A percentile compares a stretch with the other conserved stretches of the same genome.
phyloP scores from a whole-genome alignment of 2,113 vertebrate species.

The Colaptes auratus region DNA sequence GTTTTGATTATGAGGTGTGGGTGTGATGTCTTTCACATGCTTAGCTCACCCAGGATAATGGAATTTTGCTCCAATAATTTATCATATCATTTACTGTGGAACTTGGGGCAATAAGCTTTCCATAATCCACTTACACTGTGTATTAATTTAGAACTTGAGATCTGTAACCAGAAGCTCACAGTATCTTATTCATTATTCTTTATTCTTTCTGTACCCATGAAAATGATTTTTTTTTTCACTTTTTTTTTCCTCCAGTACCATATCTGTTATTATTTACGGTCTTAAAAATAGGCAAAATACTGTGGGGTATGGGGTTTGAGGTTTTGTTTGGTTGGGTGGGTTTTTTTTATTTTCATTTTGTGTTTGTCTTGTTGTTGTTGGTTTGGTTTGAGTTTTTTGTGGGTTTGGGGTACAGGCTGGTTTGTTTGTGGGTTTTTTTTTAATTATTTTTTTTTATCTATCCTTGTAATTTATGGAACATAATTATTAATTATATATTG shows the following conservation, averaged over 20 bases:
- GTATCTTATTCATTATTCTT: not conserved
- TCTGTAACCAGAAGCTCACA: not conserved
- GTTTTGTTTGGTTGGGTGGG: no score
- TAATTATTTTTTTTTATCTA: not conserved
- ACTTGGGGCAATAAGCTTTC: not conserved
- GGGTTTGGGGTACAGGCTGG: no score
- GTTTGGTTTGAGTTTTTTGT: not conserved
- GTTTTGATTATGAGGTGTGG: not conserved
- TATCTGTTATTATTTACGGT: not conserved
- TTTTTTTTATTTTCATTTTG: not conserved
- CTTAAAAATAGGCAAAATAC: not conserved
- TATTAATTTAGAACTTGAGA: not conserved
- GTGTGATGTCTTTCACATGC: not conserved
- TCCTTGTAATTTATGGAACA: not conserved
- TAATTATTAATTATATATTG: not conserved
- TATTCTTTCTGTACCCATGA: not conserved
- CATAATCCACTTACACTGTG: not conserved
- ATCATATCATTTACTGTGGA: not conserved
- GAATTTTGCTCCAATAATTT: not conserved
- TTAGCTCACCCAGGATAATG: not conserved
- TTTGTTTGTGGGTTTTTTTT: no score
- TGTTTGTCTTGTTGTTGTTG: not conserved
- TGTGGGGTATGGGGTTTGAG: no score
- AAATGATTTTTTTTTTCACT: not conserved
- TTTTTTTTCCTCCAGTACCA: not conserved